Evolutionary conservation across 2,888 invertebrate genomes (phyloP), one percentile per base, ranked within the genome.

Genomic region (Eilema depressum): DNA sequence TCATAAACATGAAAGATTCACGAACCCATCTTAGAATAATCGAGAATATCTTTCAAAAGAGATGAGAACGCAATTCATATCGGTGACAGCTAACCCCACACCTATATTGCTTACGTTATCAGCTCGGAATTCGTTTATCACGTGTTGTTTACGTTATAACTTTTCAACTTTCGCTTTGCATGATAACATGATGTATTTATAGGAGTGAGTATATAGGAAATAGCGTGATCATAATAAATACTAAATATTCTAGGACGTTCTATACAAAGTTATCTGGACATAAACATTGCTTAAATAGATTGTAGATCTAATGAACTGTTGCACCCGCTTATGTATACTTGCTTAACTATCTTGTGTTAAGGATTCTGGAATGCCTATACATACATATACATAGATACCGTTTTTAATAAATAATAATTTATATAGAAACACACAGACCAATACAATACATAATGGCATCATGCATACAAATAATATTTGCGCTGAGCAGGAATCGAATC

Each of bases 91-190:
- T 53, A n/a, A 53, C 53, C n/a, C 41, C 3, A n/a, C 20, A 53
- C 53, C n/a, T n/a, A n/a, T 53, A 53, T 10, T 10, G 20, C n/a
- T 53, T n/a, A 53, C 2, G 20, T n/a, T n/a, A 53, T n/a, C 53
- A n/a, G n/a, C 53, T 53, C n/a, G 8, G 53, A 53, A 53, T 53
- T 53, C 53, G 53, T 53, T n/a, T 53, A n/a, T 53, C 53, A 53
- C 53, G 53, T 53, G 53, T 53, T 53, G 53, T 53, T 53, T 53
- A n/a, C 53, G 8, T 3, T n/a, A n/a, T 53, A n/a, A 53, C 3
- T n/a, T 53, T 53, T 53, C 10, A 53, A 53, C 53, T 53, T 53
- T 53, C 53, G 53, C n/a, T 0, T 47, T 47, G 5, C 7, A 7
- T 20, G 53, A n/a, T 53, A 53, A 53, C n/a, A 53, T n/a, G 10